Evolutionary conservation across 2,888 invertebrate species (phyloP).

Genomic region (Acronicta aceris): DNA sequence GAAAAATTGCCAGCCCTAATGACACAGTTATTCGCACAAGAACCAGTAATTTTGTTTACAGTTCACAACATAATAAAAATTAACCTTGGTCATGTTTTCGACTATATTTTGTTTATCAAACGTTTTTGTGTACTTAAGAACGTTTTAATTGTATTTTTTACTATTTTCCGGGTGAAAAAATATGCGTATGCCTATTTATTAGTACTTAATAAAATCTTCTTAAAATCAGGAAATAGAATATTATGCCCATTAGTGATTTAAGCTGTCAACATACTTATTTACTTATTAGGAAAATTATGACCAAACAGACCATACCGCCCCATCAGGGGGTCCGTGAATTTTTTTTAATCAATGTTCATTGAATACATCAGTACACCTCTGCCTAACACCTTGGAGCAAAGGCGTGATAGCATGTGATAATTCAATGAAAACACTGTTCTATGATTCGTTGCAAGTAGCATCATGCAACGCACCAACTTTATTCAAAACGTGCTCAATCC

Average conservation of each 20-base stretch:
- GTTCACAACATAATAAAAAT: conserved; percentile 27
- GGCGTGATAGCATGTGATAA: no score
- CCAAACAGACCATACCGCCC: no score
- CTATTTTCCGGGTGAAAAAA: conserved; percentile 32
- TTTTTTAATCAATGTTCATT: no score
- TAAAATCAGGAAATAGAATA: neutral
- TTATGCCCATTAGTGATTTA: neutral
- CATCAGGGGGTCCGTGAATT: no score
- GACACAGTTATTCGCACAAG: conserved; percentile 25
- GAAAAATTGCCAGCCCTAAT: conserved; percentile 15
- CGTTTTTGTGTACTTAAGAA: conserved; percentile 10
- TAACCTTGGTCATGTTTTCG: conserved; percentile 44
- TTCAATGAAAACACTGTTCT: no score
- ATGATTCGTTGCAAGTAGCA: no score
- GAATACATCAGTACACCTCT: no score
- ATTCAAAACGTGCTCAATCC: neutral
- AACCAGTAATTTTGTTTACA: conserved; percentile 34
- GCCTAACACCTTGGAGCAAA: no score
- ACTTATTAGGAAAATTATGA: no score
- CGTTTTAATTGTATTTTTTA: conserved; percentile 6
- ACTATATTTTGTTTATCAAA: conserved; percentile 33
- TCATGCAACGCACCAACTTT: no score
- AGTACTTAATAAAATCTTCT: neutral
- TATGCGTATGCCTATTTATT: neutral
- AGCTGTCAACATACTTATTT: no score